Conservation (phyloP, 2,797 vertebrate species). For the Xenops minutus region DNA sequence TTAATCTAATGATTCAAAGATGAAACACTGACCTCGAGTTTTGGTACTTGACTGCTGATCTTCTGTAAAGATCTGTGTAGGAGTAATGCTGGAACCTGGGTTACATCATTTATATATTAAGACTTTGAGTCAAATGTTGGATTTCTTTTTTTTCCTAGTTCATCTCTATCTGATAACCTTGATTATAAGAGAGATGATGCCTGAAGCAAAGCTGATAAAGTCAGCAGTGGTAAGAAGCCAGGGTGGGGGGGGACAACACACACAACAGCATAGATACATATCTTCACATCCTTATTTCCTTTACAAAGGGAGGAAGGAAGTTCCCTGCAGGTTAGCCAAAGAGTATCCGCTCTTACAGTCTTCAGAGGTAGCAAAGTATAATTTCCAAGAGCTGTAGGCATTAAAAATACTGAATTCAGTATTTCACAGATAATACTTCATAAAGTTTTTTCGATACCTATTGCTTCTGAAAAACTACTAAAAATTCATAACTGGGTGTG, state of each 20-base stretch:
- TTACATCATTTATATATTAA: slow-evolving; percentile 23
- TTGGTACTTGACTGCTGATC: background rate
- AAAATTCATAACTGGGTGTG: background rate
- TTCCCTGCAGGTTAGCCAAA: slow-evolving; percentile 15
- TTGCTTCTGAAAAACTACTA: background rate
- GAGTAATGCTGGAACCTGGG: background rate
- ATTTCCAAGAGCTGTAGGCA: background rate
- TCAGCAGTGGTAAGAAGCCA: background rate
- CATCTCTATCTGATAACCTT: background rate
- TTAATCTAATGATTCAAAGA: background rate
- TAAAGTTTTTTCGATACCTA: background rate
- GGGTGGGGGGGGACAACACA: background rate
- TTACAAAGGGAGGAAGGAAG: slow-evolving; percentile 38
- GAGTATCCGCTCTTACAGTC: background rate
- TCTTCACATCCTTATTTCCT: slow-evolving; percentile 56
- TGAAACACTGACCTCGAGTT: background rate
- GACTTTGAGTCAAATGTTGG: background rate
- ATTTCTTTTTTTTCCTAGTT: slow-evolving; percentile 19
- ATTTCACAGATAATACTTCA: background rate
- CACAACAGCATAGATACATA: slow-evolving; percentile 1
- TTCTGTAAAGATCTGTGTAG: background rate
- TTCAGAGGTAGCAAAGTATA: background rate
- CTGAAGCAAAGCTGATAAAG: slow-evolving; percentile 48
- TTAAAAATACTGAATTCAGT: background rate
- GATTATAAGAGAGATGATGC: background rate